These are phyloP conservation scores for Diorhabda sublineata DNA, from an alignment of 1,140 invertebrate species.

Conservation along the genomic window DNA sequence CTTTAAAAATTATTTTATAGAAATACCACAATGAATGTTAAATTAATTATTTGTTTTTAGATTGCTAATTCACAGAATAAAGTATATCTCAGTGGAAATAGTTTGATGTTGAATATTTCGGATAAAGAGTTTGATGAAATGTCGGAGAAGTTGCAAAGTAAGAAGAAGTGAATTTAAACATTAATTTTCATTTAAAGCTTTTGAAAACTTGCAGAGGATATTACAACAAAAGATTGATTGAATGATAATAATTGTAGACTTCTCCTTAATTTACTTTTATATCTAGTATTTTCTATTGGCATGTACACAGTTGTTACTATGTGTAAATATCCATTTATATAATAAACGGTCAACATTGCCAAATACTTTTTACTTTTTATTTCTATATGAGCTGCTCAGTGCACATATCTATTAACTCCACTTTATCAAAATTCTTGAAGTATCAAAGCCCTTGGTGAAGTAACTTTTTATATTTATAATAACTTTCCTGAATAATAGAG, in stretches of 20 bases:
- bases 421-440: neutral
- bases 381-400: neutral
- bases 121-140: slow-evolving; percentile 89
- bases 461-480: neutral
- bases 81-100: slow-evolving; percentile 88
- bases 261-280: neutral
- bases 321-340: slow-evolving; percentile 12
- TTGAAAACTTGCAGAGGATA: neutral
- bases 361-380: neutral
- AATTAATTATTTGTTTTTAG: slow-evolving; percentile 50
- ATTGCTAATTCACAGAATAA: slow-evolving; percentile 92
- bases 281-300: slow-evolving; percentile 2
- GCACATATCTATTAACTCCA: neutral
- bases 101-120: slow-evolving; percentile 95
- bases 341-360: slow-evolving; percentile 16
- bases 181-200: neutral
- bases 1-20: no score
- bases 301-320: slow-evolving; percentile 18
- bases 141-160: slow-evolving; percentile 79
- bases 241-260: neutral
- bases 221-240: neutral
- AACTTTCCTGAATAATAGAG: neutral
- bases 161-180: slow-evolving; percentile 58
- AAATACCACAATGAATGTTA: no score
- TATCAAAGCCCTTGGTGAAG: neutral